Evolutionary conservation across 1,140 invertebrate species (phyloP).

Genomic region (Thaumatotibia leucotreta): DNA sequence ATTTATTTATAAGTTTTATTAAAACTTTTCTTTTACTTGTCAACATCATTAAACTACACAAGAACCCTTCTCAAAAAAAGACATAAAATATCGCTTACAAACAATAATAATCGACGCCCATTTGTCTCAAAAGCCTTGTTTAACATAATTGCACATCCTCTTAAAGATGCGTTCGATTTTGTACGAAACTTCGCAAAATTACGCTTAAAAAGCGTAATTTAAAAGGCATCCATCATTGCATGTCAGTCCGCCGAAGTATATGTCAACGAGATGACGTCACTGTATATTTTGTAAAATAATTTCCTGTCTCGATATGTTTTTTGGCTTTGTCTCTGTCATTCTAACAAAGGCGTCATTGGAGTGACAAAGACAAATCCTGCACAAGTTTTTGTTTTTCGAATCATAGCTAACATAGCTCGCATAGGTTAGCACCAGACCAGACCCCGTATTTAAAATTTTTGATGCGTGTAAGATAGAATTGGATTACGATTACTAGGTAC

Average conservation of each 20-base stretch:
- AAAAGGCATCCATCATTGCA: background rate
- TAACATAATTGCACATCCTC: background rate
- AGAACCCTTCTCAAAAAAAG: background rate
- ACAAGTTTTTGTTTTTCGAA: too few relatives aligned
- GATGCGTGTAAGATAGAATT: too few relatives aligned
- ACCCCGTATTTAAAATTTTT: too few relatives aligned
- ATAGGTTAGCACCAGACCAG: too few relatives aligned
- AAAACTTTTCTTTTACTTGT: too few relatives aligned
- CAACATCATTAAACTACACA: background rate
- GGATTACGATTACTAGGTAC: too few relatives aligned
- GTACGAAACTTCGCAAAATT: background rate
- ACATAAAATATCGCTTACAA: background rate
- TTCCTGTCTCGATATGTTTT: background rate
- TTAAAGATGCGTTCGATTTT: background rate
- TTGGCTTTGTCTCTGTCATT: too few relatives aligned
- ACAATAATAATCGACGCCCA: constrained; percentile 6
- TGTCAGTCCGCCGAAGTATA: background rate
- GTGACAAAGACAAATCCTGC: too few relatives aligned
- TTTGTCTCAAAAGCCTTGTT: background rate
- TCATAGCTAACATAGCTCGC: too few relatives aligned
- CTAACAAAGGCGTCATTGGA: too few relatives aligned
- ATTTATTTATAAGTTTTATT: too few relatives aligned
- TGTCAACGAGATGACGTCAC: background rate
- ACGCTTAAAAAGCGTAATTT: constrained; percentile 3
- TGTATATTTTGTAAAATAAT: background rate